phyloP scores from a whole-genome alignment of 2,113 vertebrate species.

The Odobenus rosmarus region DNA sequence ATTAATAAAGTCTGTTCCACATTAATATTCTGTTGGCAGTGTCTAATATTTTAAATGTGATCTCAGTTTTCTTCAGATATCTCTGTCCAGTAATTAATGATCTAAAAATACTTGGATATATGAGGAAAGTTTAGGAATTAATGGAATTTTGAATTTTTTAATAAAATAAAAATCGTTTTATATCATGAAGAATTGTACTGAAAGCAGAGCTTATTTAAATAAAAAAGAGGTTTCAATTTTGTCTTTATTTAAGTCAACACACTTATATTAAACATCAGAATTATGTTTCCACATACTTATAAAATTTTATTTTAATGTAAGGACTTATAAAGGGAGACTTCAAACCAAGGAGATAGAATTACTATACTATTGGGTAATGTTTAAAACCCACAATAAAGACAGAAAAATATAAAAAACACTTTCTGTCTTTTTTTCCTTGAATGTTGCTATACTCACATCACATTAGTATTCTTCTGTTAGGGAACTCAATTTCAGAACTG shows the following conservation, averaged over 20 bases:
- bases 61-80: background rate
- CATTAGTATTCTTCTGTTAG: background rate
- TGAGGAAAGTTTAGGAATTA: background rate
- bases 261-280: background rate
- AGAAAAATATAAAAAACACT: background rate
- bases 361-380: background rate
- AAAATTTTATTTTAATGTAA: slow-evolving; percentile 10
- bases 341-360: background rate
- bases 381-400: background rate
- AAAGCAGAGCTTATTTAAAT: background rate
- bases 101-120: background rate
- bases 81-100: background rate
- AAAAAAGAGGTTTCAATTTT: background rate
- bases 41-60: background rate
- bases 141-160: background rate
- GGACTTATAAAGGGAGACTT: background rate
- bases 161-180: background rate
- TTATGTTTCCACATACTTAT: background rate
- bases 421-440: background rate
- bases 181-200: background rate
- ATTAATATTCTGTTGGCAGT: background rate
- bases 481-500: background rate
- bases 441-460: background rate
- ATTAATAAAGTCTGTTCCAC: background rate
- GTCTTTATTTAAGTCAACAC: background rate